Evolutionary conservation across 2,888 invertebrate genomes (phyloP), one percentile per base, ranked within the genome.

Genomic region (Willowsia nigromaculata): DNA sequence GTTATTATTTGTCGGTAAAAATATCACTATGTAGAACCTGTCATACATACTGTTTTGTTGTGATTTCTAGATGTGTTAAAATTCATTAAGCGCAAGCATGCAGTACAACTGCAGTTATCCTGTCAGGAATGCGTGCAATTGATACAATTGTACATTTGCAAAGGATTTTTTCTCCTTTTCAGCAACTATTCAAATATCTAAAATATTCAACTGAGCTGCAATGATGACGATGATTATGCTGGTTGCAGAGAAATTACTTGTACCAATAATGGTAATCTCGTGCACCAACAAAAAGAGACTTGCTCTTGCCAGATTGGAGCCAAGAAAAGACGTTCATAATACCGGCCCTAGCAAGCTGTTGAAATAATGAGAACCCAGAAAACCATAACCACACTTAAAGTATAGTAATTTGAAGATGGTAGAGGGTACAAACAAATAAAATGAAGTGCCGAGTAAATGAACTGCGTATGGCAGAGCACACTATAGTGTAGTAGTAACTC

Each of bases 351-450:
- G 25, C 27, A 47, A 50, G 74, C 27, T 74, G 74, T 30, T 74
- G 74, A 74, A 74, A 74, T 74, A 74, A 74, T 47, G 74, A 74
- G 43, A 74, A 47, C 50, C 50, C 74, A 74, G 50, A 62, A 59
- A 85, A 76, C 76, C 85, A 85, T 85, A 85, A 85, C 76, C 76
- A 76, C 13, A 50, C 76, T 71, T 76, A 85, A 30, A 33, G 37
- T 37, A 33, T 33, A 56, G 56, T 80, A 53, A 56, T 80, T 74
- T 74, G 50, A 74, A 74, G 27, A 74, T 43, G 71, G 74, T 27
- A 74, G 47, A 47, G 47, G n/a, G n/a, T n/a, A n/a, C n/a, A n/a
- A 18, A 47, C 18, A 47, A 1, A 15, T 74, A 47, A 25, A 74
- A 47, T 74, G 43, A 33, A 43, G 71, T 74, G 74, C 65, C 15